phyloP scores from a whole-genome alignment of 2,797 vertebrate genomes.

The Sebastes jordani region DNA sequence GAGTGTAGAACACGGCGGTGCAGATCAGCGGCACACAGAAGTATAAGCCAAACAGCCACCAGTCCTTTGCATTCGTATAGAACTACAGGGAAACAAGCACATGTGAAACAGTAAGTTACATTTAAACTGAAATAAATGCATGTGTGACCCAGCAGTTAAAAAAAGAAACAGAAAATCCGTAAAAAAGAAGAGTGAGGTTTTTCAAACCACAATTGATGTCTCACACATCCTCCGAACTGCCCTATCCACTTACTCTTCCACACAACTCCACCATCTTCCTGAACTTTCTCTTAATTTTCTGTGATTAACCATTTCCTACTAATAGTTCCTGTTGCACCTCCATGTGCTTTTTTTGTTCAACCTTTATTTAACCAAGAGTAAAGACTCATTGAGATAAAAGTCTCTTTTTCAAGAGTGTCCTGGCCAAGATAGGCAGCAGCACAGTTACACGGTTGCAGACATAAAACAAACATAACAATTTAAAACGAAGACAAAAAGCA shows the following conservation, averaged over 20 bases:
- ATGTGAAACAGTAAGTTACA: not conserved
- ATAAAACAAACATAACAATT: too few relatives aligned
- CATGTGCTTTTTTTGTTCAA: not conserved
- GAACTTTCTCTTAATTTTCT: not conserved
- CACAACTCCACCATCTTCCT: not conserved
- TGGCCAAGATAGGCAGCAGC: too few relatives aligned
- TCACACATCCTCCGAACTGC: not conserved
- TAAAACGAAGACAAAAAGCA: too few relatives aligned
- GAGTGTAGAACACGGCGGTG: constrained; percentile 93
- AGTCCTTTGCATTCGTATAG: constrained; percentile 91
- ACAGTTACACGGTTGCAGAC: too few relatives aligned
- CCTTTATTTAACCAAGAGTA: too few relatives aligned
- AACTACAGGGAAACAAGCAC: constrained; percentile 75
- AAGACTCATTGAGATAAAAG: too few relatives aligned
- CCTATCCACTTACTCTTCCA: not conserved
- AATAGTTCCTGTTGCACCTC: not conserved
- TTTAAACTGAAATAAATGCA: not conserved
- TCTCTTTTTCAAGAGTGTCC: too few relatives aligned
- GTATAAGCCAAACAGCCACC: constrained; percentile 98
- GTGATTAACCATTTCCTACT: not conserved
- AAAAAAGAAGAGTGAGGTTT: not conserved
- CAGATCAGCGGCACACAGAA: constrained; percentile 93
- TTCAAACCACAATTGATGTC: not conserved
- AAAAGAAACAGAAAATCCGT: not conserved
- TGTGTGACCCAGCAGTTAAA: not conserved